Evolutionary conservation across 1,140 invertebrate genomes (phyloP), one percentile per base, ranked within the genome.

Genomic region (Listronotus oregonensis): DNA sequence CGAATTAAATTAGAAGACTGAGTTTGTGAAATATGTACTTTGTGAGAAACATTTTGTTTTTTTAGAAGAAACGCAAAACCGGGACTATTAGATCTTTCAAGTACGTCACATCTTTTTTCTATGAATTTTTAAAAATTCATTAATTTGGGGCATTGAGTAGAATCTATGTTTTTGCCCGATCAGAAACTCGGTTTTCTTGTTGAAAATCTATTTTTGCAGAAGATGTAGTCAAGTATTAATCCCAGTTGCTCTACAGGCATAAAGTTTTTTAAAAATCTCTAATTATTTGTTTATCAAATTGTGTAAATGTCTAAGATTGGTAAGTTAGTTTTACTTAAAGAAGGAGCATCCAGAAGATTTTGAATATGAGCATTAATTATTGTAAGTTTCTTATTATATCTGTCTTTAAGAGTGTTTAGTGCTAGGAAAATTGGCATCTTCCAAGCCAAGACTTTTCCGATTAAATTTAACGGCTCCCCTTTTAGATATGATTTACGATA

Each of bases 401-500:
- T 43, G 42, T 43, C 42, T 43, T 43, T 43, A 17, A 43, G 6
- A 43, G 42, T 43, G 42, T 17, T n/a, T 17, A 43, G 12, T 43
- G 42, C 42, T 43, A n/a, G 12, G 42, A 43, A 43, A 17, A 17
- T 43, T 43, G 42, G 42, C 15, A 43, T 43, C 15, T n/a, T n/a
- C 12, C 1, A 43, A 4, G 2, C 6, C 6, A 6, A 43, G 12
- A 17, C 15, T 43, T n/a, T 17, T n/a, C n/a, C 15, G 6, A 43
- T 43, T 43, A 43, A n/a, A 43, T 43, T 43, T n/a, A n/a, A 43
- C 12, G 42, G 42, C 15, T 43, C 42, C 15, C 42, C 42, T 43
- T 43, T n/a, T 43, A 43, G 42, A 17, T 43, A 43, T 17, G 42
- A 43, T 43, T 43, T 43, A 3, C 1, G 6, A 43, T 43, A 43